Evolutionary conservation across 2,888 invertebrate species (phyloP).

Genomic region (Calliphora vomitoria): DNA sequence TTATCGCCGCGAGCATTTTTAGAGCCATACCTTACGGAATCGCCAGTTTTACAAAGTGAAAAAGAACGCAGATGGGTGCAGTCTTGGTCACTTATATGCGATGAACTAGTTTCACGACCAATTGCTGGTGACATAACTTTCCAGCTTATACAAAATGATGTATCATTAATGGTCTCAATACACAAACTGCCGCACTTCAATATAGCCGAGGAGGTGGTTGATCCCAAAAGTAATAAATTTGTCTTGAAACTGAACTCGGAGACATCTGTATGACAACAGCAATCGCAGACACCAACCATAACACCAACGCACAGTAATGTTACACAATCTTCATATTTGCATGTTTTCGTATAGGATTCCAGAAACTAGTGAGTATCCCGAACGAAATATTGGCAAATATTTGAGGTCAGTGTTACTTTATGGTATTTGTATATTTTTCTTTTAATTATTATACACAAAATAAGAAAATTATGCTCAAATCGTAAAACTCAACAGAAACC

Average conservation of each 20-base stretch:
- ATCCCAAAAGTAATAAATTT: slow-evolving; percentile 98
- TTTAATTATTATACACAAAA: slow-evolving; percentile 6
- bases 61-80: slow-evolving; percentile 93
- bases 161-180: slow-evolving; percentile 95
- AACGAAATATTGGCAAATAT: background rate
- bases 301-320: slow-evolving; percentile 82
- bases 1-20: slow-evolving; percentile 97
- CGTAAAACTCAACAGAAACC: slow-evolving; percentile 31
- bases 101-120: slow-evolving; percentile 94
- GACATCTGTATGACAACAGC: slow-evolving; percentile 94
- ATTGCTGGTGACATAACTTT: slow-evolving; percentile 93
- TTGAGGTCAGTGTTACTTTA: slow-evolving; percentile 58
- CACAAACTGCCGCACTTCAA: slow-evolving; percentile 96
- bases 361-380: background rate
- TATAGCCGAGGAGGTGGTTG: slow-evolving; percentile 97
- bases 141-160: slow-evolving; percentile 96
- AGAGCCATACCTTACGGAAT: slow-evolving; percentile 95
- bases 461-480: slow-evolving; percentile 61
- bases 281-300: slow-evolving; percentile 76
- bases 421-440: slow-evolving; percentile 39
- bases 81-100: slow-evolving; percentile 98
- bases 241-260: slow-evolving; percentile 97
- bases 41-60: slow-evolving; percentile 93
- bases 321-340: slow-evolving; percentile 83
- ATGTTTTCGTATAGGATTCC: slow-evolving; percentile 80